Conservation (phyloP, 2,888 invertebrate genomes). For the Xestia sexstrigata region DNA sequence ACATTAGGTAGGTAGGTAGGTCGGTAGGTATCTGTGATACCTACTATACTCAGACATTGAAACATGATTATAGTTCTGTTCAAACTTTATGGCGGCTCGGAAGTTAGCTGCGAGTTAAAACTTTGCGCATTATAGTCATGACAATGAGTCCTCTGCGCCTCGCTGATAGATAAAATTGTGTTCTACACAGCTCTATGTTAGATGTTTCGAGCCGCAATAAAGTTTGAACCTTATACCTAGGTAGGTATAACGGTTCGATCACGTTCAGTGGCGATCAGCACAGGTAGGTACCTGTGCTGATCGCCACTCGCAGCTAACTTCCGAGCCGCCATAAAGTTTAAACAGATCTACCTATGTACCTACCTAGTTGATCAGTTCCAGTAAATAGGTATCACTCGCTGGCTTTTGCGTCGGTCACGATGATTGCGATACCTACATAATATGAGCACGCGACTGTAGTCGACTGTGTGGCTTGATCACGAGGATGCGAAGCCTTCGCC, state of each 20-base stretch:
- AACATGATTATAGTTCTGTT: background rate
- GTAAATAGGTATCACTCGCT: background rate
- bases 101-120: background rate
- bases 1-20: too few relatives aligned
- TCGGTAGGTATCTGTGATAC: too few relatives aligned
- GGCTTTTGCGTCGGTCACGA: background rate
- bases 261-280: too few relatives aligned
- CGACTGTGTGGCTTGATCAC: background rate
- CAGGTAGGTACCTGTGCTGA: too few relatives aligned
- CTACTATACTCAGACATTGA: background rate
- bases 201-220: background rate
- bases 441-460: background rate
- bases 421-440: background rate
- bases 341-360: background rate
- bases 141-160: background rate
- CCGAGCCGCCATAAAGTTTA: background rate
- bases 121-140: background rate
- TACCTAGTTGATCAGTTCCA: background rate
- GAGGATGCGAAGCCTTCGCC: background rate
- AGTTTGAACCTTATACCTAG: background rate
- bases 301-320: background rate
- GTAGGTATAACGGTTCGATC: too few relatives aligned
- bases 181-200: background rate
- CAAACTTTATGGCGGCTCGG: background rate
- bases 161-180: background rate